These are phyloP conservation scores for Laticauda colubrina DNA, from an alignment of 2,113 vertebrate genomes.

Conservation along the genomic window DNA sequence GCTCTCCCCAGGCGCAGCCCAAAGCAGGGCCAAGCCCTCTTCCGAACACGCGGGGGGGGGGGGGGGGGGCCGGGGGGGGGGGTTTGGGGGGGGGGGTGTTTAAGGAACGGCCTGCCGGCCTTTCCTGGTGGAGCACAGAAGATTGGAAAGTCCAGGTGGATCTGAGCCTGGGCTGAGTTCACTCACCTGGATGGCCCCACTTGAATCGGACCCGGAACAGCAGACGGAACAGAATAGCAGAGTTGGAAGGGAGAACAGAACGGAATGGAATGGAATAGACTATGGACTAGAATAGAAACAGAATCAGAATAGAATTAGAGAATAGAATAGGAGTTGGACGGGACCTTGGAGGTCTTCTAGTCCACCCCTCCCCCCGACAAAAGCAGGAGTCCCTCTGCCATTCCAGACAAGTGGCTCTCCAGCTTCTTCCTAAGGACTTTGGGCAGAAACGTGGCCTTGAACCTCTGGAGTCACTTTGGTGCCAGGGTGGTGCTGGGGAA, in stretches of 20 bases:
- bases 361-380: not conserved
- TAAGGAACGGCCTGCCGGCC: not conserved
- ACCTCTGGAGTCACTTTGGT: not conserved
- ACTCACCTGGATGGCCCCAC: not conserved
- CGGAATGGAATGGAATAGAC: too few relatives aligned
- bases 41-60: fast-evolving
- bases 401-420: too few relatives aligned
- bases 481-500: not conserved
- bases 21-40: not conserved
- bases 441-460: not conserved
- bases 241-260: too few relatives aligned
- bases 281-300: too few relatives aligned
- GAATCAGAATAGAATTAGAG: too few relatives aligned
- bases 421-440: not conserved
- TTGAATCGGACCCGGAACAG: not conserved
- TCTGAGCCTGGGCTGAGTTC: not conserved
- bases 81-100: too few relatives aligned
- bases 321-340: not conserved
- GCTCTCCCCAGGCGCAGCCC: not conserved
- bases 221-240: too few relatives aligned
- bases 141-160: not conserved
- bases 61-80: not conserved
- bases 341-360: not conserved
- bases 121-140: not conserved
- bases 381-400: not conserved